Evolutionary conservation across 2,797 vertebrate genomes (phyloP).

Genomic region (Microchirus variegatus): DNA sequence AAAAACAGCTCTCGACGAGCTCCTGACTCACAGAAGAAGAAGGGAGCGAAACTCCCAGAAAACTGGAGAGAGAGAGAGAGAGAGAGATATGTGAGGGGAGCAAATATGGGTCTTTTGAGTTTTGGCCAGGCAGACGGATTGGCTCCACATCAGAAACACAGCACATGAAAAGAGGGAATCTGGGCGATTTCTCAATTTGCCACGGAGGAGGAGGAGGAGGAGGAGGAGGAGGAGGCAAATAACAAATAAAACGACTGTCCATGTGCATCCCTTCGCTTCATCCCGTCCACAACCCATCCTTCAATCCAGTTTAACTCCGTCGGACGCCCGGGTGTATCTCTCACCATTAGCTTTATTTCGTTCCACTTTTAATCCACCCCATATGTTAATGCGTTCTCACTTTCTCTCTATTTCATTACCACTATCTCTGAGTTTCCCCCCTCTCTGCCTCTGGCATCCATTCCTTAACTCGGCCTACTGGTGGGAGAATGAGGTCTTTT

Average conservation of each 20-base stretch:
- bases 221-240: conserved; percentile 51
- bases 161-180: conserved; percentile 70
- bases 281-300: conserved; percentile 28
- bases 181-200: conserved; percentile 64
- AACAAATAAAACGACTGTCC: conserved; percentile 62
- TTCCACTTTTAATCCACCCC: conserved; percentile 38
- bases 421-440: conserved; percentile 41
- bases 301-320: conserved; percentile 32
- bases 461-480: conserved; percentile 42
- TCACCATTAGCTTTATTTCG: conserved; percentile 9
- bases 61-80: conserved; percentile 21
- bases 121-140: conserved; percentile 65
- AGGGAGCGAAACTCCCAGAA: conserved; percentile 12
- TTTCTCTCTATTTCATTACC: conserved; percentile 55
- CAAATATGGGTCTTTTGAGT: conserved; percentile 70
- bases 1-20: conserved; percentile 48
- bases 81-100: conserved; percentile 33
- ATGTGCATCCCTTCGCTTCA: conserved; percentile 19
- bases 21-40: conserved; percentile 35
- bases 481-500: conserved; percentile 60
- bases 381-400: conserved; percentile 55
- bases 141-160: conserved; percentile 64
- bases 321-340: conserved; percentile 17
- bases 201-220: conserved; percentile 54
- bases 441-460: conserved; percentile 21